Evolutionary conservation across 1,140 invertebrate species (phyloP), one percentile per base, ranked within the genome.

Genomic region (Gonioctena quinquepunctata): DNA sequence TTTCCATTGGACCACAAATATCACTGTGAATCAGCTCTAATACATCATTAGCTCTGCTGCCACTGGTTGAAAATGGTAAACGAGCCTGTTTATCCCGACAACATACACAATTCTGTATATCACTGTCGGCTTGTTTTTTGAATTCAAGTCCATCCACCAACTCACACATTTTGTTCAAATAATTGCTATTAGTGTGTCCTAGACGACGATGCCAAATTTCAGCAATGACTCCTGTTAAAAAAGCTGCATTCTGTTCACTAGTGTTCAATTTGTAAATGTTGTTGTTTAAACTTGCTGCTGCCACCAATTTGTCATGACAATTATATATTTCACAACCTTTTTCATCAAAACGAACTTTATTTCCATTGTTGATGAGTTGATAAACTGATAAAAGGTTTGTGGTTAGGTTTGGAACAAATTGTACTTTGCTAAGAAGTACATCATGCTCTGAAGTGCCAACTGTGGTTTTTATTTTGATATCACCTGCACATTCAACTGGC

Each of bases 101-200:
- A n/a, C n/a, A n/a, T n/a, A n/a, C n/a, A n/a, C n/a, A n/a, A n/a
- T n/a, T n/a, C n/a, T n/a, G n/a, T n/a, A n/a, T n/a, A n/a, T n/a
- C n/a, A n/a, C n/a, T n/a, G 13, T 8, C 76, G 7, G 26, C 64
- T 48, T 64, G 56, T 22, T 11, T 73, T 68, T 59, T 77, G 21
- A n/a, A 71, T 8, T 8, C 65, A 22, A 67, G 16, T 26, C 69
- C 64, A 59, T 69, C 52, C 6, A 69, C 71, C 23, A 61, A 18
- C n/a, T 62, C 21, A 42, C 26, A 11, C 18, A 19, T 33, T 19
- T 33, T 62, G 16, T 62, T 42, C 28, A 62, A n/a, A 27, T 62
- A 62, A 19, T 33, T 42, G n/a, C 18, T 19, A 33, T 72, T 80
- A 27, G 79, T 62, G 59, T 79, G 79, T 21, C 77, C 74, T 27